Evolutionary conservation across 1,140 invertebrate genomes (phyloP), one percentile per base, ranked within the genome.

Genomic region (Ips nitidus): DNA sequence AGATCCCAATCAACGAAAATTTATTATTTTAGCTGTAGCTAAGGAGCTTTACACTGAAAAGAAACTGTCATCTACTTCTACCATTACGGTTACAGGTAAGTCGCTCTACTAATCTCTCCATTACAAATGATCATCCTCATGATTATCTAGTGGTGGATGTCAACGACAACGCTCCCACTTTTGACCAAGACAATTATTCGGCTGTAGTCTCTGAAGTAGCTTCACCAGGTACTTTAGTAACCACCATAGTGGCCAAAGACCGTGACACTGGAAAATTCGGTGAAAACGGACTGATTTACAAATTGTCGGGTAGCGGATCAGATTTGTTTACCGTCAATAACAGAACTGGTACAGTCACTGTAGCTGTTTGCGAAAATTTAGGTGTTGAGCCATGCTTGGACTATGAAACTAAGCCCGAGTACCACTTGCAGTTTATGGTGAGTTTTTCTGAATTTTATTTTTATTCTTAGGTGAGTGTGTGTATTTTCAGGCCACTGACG

Each of bases 1-100:
- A 78, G 93, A 97, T 83, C 92, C 92, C 39, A 95, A 95, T 83
- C 91, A 95, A 79, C 85, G 93, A 69, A 95, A 95, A 81, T 97
- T 95, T 78, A 91, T 95, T 73, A 86, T 96, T 41, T 82, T 94
- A 77, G 92, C 94, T 2, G 86, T 94, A 64, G 94, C 93, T 1
- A 91, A 91, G 80, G 94, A 95, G 76, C 82, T 90, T 1, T 86
- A 92, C 72, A 93, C 92, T 1, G 83, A 85, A 55, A 88, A 90
- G 1, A 86, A 86, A 50, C 82, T 94, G 1, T 91, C 90, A 0
- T 95, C 94, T 1, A 94, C 93, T 2, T 92, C 93, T 0, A 95
- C 92, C 7, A 90, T 98, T 2, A 93, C 89, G 0, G 87, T 98
- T 1, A 86, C 68, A 47, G 68, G 68, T 70, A 62, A 61, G 42